Base-by-base conservation (phyloP, 1,140 invertebrate genomes). In the Dysdera silvatica region DNA sequence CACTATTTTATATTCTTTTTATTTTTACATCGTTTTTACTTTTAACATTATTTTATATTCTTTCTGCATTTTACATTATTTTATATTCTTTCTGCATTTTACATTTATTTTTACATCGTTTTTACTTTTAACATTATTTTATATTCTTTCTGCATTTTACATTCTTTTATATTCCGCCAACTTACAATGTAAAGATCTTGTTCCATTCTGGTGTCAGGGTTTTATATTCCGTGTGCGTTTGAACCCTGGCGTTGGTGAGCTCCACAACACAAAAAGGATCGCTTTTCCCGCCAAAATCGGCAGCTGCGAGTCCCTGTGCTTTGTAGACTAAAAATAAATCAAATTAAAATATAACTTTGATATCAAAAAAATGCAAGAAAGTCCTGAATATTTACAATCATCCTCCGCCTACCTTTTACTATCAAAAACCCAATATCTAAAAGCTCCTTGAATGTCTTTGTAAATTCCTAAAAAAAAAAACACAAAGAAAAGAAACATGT, bases 161-260 rank as follows among this genome's bases (percentile, higher is more conserved):
- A 40, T 74, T 23, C 5, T 48, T 18, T 18, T 48, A 4, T n/a
- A 48, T 48, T 18, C 24, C 2, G 7, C 14, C 7, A 10, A 83
- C 88, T 87, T 79, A 95, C 91, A 99, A 97, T 35, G 89, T 95
- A 74, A 99, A 99, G 68, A 97, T 91, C 79, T 98, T 98, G 76
- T 97, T 93, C 96, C 96, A 99, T 63, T 87, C 90, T 0, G 96
- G 96, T 49, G 86, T 83, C 3, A 99, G 78, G 0, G 95, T 99
- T 76, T 98, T 98, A 75, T 99, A 99, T 75, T 98, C 94, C 1
- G 96, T 99, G 75, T 98, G 94, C 0, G 96, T 99, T 77, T 98
- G 94, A 37, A 98, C 79, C 49, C 95, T 82, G 1, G 91, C 83
- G 77, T 99, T 99, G 3, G 91, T 89, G 49, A 99, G 76, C 76